These are phyloP conservation scores for Brachypodius melanocephalos DNA, from an alignment of 2,113 vertebrate genomes.

Conservation along the genomic window DNA sequence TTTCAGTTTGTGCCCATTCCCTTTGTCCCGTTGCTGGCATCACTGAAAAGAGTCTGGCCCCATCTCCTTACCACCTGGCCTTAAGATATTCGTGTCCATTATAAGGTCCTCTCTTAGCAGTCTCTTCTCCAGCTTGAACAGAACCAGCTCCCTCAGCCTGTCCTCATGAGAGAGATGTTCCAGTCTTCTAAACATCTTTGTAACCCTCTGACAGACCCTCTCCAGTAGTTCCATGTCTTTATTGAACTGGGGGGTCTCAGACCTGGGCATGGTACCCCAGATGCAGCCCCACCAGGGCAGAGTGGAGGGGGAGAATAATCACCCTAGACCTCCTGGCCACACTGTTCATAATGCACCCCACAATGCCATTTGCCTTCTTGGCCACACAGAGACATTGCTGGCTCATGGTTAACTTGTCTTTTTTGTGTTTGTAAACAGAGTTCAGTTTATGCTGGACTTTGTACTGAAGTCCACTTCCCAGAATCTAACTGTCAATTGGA, in stretches of 20 bases:
- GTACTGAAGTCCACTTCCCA: neutral
- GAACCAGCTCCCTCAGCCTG: neutral
- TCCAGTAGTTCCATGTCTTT: neutral
- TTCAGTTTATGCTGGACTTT: neutral
- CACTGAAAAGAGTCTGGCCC: neutral
- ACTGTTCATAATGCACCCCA: neutral
- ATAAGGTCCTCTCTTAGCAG: neutral
- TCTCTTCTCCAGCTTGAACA: neutral
- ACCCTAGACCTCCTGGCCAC: neutral
- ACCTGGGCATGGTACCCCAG: too few relatives aligned
- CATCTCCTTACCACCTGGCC: neutral
- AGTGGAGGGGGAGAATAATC: neutral
- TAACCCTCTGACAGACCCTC: neutral
- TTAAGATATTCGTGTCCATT: neutral
- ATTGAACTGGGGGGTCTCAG: neutral
- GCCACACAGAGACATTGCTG: neutral
- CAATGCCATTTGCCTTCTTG: neutral
- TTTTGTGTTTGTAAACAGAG: neutral
- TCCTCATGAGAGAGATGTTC: neutral
- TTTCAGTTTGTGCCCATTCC: neutral
- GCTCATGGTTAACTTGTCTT: neutral
- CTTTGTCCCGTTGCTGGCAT: rapidly evolving
- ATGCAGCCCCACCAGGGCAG: neutral
- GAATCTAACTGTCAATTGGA: neutral
- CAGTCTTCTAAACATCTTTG: neutral